Evolutionary conservation across 2,113 vertebrate genomes (phyloP).

Genomic region (Prunella fulvescens): DNA sequence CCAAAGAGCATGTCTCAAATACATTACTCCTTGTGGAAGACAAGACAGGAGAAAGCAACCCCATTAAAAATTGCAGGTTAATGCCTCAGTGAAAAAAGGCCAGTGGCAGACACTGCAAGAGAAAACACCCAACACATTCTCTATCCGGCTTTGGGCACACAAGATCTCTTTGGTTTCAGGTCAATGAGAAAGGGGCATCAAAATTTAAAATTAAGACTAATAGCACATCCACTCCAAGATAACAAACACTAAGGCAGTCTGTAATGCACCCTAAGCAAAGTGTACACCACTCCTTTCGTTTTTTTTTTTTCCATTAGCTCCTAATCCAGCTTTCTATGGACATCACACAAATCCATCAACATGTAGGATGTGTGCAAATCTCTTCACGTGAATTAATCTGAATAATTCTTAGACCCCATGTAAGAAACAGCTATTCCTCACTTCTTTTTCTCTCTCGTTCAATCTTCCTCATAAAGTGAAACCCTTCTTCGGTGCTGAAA

Average conservation of each 20-base stretch:
- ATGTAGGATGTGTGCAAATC: neutral
- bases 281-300: rapidly evolving
- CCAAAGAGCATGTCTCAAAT: neutral
- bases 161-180: neutral
- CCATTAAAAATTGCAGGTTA: neutral
- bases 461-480: neutral
- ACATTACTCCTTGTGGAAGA: neutral
- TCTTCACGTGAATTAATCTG: neutral
- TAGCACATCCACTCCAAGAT: neutral
- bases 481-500: neutral
- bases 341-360: neutral
- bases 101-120: neutral
- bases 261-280: neutral
- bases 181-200: neutral
- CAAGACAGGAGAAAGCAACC: neutral
- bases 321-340: neutral
- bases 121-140: neutral
- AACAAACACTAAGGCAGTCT: neutral
- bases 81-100: neutral
- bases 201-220: neutral
- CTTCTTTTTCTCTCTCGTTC: neutral
- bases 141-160: neutral
- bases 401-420: neutral
- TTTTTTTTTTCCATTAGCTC: neutral
- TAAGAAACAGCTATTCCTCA: neutral